Conservation (phyloP, 2,113 vertebrate genomes). For the Agapornis roseicollis region DNA sequence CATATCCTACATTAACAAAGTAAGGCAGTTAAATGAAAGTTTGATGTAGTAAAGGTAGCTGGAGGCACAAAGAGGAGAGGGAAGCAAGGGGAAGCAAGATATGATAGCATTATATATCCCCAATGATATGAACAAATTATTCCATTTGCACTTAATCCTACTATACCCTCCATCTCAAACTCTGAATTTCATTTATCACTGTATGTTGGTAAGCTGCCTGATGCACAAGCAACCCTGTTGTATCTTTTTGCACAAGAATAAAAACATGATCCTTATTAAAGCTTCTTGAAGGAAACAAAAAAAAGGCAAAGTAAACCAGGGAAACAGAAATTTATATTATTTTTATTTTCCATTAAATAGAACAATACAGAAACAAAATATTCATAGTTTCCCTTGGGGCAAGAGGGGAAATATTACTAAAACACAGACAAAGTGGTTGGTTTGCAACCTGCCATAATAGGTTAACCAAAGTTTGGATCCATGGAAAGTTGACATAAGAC, state of each 20-base stretch:
- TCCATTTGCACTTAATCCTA: neutral
- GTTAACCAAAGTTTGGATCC: slow-evolving; percentile 55
- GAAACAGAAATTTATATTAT: neutral
- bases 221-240: neutral
- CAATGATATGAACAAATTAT: neutral
- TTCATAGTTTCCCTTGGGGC: slow-evolving; percentile 30
- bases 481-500: neutral
- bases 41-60: neutral
- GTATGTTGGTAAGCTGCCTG: neutral
- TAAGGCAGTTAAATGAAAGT: neutral
- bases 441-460: slow-evolving; percentile 41
- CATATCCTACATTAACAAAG: neutral
- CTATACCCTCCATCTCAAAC: neutral
- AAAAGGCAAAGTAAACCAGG: neutral
- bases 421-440: slow-evolving; percentile 41
- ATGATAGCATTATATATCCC: neutral
- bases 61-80: neutral
- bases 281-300: neutral
- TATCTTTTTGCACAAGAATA: slow-evolving; percentile 6
- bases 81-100: neutral
- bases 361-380: slow-evolving; percentile 40
- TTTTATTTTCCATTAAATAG: slow-evolving; percentile 65
- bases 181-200: slow-evolving; percentile 29
- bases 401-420: slow-evolving; percentile 53
- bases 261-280: slow-evolving; percentile 5